Percentiles rank a stretch among this genome's conserved stretches.
phyloP scores from a whole-genome alignment of 2,113 vertebrate genomes.

The Theropithecus gelada region DNA sequence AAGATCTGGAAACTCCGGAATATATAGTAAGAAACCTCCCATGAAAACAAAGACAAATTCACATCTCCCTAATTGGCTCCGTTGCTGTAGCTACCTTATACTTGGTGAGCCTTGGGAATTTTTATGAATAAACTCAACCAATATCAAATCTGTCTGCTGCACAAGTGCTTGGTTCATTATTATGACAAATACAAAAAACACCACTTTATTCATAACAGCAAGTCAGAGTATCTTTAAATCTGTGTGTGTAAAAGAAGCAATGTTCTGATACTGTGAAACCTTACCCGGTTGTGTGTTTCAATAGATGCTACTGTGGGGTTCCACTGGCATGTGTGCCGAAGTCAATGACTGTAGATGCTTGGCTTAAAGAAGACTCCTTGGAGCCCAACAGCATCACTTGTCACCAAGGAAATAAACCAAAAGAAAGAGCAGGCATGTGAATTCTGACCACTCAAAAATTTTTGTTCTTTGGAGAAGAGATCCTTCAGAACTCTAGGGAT shows the following conservation, averaged over 20 bases:
- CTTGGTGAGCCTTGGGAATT: conserved; percentile 62
- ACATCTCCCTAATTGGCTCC: conserved; percentile 55
- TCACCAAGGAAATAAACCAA: background rate
- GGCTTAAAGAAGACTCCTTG: background rate
- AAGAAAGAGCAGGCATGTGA: background rate
- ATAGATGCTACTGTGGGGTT: background rate
- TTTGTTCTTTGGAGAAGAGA: background rate
- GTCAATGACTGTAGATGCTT: background rate
- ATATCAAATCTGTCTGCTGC: conserved; percentile 7
- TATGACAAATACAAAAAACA: background rate
- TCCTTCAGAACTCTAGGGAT: background rate
- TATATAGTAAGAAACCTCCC: background rate
- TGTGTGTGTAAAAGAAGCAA: background rate
- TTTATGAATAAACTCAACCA: conserved; percentile 26
- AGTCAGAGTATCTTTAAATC: background rate
- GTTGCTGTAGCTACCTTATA: conserved; percentile 64
- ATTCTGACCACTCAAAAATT: background rate
- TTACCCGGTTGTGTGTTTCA: background rate
- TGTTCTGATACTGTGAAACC: background rate
- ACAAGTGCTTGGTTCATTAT: background rate
- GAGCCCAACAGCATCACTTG: background rate
- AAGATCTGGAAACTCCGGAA: background rate
- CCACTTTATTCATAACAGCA: background rate
- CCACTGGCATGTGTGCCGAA: background rate
- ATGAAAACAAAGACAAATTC: conserved; percentile 59